Evolutionary conservation across 1,140 invertebrate genomes (phyloP), one percentile per base, ranked within the genome.

Genomic region (Drosophila persimilis): DNA sequence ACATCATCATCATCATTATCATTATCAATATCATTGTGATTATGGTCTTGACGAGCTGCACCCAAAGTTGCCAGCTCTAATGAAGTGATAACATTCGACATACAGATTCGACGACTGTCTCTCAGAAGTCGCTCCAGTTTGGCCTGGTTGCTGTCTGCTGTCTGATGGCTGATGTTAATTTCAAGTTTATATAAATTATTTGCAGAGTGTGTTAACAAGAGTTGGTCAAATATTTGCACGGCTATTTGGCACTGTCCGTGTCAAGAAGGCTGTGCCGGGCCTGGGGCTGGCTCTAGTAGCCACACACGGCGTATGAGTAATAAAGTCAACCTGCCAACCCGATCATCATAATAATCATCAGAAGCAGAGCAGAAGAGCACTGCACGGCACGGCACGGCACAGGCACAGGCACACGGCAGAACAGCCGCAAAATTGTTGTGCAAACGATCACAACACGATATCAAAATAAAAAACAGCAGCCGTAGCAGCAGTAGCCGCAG

Each of bases 281-380:
- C 31, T 35, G 31, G 57, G 61, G 7, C 29, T 26, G 24, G 26
- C 20, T n/a, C n/a, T 31, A 6, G 26, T 54, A 58, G 31, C 67
- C 59, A 59, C 65, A 88, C 51, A 60, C 60, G 72, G 67, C 83
- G 83, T 65, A 88, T 88, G 83, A 88, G 83, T 88, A 88, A 88
- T 88, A 88, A 83, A 88, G 76, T 88, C 74, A 86, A 86, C 69
- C 75, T 79, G 74, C 44, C 76, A 62, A 53, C 51, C 9, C 47
- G 54, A 60, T 70, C 60, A 52, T 52, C 55, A 64, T 22, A 46
- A 61, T 17, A 39, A 39, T 39, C 63, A 73, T 24, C 46, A 66
- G 46, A 48, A 17, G n/a, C 41, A 56, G 35, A 39, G 35, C 35
- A 39, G 20, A 59, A 24, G 51, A 60, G 29, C 45, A 31, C 50